Base-by-base conservation (phyloP, 1,140 invertebrate species). In the Psix sp. region DNA sequence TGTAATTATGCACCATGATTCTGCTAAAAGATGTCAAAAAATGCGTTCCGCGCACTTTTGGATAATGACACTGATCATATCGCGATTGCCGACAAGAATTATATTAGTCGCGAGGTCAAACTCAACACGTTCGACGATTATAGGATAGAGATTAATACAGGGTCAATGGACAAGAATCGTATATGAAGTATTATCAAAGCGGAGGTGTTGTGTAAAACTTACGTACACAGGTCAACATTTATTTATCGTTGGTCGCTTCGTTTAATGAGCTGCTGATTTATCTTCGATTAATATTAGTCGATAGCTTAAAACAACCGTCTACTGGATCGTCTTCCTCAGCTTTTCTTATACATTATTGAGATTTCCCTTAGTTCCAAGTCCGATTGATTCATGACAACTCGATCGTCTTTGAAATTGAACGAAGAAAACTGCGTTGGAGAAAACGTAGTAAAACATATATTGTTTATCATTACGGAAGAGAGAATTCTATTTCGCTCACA, bases 141-240 rank as follows among this genome's bases (percentile, higher is more conserved):
- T 43, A 45, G 20, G 24, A 36, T 46, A 4, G 26, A 65, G 59
- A 74, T 74, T 68, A 74, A 68, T 65, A 3, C 2, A 21, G 57
- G 63, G 68, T 74, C 71, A 56, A 63, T 68, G 71, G 46, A 59
- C 63, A 62, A 74, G 63, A 59, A 74, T 24, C 57, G 51, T 36
- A 49, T 52, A 57, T 49, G 38, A 59, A 59, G 49, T 31, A 62
- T 74, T 74, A 73, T 65, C 56, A 42, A 31, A n/a, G 2, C 33
- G 42, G 35, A 63, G 66, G 71, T 74, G 71, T 63, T 57, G 63
- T 45, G 63, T 33, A 59, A 42, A 38, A n/a, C n/a, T n/a, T n/a
- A 65, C 56, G 54, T 39, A 13, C 56, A 40, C 42, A 11, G 46
- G 33, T 13, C 21, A 11, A 16, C 60, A 57, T 57, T 46, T 54